phyloP scores from a whole-genome alignment of 2,113 vertebrate genomes.

The Mus pahari region DNA sequence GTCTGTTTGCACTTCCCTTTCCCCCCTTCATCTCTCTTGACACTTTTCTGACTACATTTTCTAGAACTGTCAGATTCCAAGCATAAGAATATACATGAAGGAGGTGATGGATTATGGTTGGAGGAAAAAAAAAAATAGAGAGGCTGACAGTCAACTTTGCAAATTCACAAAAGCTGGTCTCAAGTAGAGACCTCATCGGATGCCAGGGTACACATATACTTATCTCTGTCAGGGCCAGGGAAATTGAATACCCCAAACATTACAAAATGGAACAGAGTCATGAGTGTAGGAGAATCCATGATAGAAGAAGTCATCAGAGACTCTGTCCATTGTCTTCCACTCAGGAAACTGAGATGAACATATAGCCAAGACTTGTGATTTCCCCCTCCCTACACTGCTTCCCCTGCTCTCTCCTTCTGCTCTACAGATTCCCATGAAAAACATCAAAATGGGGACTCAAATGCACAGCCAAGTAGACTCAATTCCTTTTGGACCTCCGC shows the following conservation, averaged over 20 bases:
- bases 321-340: background rate
- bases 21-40: background rate
- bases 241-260: background rate
- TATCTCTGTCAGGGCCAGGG: background rate
- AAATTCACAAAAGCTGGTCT: background rate
- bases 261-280: background rate
- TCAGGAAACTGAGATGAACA: background rate
- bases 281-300: background rate
- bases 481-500: constrained; percentile 68
- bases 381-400: background rate
- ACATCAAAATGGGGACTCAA: background rate
- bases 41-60: constrained; percentile 20
- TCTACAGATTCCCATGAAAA: constrained; percentile 64
- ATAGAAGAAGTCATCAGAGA: background rate
- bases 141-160: background rate
- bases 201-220: background rate
- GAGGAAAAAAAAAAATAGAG: background rate
- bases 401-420: background rate
- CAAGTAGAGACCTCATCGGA: background rate
- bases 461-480: constrained; percentile 69
- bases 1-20: background rate
- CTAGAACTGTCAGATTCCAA: constrained; percentile 19
- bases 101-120: background rate
- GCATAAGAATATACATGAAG: background rate
- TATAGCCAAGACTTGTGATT: background rate